Conservation (phyloP, 30 jellyfish, hydroid and myxozoan species). For the Pseudorhiza aurosa region DNA sequence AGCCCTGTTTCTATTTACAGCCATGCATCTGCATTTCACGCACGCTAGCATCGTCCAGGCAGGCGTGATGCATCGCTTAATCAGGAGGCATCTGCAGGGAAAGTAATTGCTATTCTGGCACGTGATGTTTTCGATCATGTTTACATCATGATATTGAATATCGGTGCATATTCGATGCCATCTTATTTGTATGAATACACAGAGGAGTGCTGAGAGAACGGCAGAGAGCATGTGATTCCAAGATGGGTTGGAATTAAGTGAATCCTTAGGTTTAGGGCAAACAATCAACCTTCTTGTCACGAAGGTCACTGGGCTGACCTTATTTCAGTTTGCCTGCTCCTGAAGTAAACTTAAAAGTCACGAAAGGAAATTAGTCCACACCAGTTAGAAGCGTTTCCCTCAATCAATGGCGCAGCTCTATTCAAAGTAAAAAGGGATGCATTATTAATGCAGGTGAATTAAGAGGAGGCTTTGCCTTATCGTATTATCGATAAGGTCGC, state of each 20-base stretch:
- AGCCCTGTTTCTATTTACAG: too few species aligned
- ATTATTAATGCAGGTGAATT: constrained; percentile 14
- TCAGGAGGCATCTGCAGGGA: background rate
- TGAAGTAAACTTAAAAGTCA: constrained; percentile 22
- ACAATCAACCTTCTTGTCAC: constrained; percentile 43
- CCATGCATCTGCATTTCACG: too few species aligned
- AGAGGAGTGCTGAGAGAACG: constrained; percentile 8
- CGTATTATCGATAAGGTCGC: background rate
- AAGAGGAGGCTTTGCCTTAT: background rate
- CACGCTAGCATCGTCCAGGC: too few species aligned
- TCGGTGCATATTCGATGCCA: background rate
- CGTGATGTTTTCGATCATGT: background rate
- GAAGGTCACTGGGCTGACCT: constrained; percentile 67
- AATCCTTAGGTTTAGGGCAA: constrained; percentile 21
- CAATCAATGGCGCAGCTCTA: background rate
- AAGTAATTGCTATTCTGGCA: background rate
- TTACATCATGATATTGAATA: constrained; percentile 1
- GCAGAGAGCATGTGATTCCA: constrained; percentile 54
- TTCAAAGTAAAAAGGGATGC: background rate
- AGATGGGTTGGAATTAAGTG: constrained; percentile 60
- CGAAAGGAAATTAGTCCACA: constrained; percentile 64
- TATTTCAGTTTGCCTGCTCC: constrained; percentile 23
- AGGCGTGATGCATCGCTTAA: too few species aligned
- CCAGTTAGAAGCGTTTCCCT: constrained; percentile 41
- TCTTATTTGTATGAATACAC: constrained; percentile 6